Conservation (phyloP, 2,797 vertebrate species). For the Peromyscus eremicus region DNA sequence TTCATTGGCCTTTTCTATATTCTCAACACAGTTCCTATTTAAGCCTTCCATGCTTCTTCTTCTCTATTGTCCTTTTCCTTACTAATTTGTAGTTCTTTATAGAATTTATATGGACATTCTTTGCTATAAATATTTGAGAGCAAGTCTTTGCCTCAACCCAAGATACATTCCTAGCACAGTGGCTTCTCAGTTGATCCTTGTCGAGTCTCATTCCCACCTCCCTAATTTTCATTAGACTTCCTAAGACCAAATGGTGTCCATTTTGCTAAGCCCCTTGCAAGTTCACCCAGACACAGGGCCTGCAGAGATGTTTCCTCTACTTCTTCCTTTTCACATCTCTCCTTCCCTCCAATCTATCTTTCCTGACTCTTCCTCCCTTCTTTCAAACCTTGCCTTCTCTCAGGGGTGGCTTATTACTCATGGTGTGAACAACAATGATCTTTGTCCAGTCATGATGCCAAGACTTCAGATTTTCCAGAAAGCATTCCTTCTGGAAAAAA, state of each 20-base stretch:
- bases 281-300: neutral
- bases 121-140: neutral
- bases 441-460: constrained; percentile 32
- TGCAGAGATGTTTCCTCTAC: neutral
- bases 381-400: neutral
- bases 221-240: constrained; percentile 29
- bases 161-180: constrained; percentile 49
- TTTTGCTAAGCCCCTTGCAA: constrained; percentile 53
- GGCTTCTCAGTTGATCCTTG: constrained; percentile 34
- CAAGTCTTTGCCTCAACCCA: neutral
- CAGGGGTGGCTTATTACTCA: constrained; percentile 20
- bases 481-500: neutral
- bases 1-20: constrained; percentile 51
- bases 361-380: neutral
- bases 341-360: neutral
- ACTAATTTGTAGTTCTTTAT: constrained; percentile 47
- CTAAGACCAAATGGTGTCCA: neutral
- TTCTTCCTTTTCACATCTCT: constrained; percentile 18
- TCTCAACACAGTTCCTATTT: constrained; percentile 49
- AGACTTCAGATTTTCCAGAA: constrained; percentile 63
- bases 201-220: constrained; percentile 25
- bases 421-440: constrained; percentile 24
- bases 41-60: constrained; percentile 42
- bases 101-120: constrained; percentile 4
- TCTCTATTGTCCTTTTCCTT: neutral